Evolutionary conservation across 2,888 invertebrate species (phyloP).

Genomic region (Drosophila diplacantha): DNA sequence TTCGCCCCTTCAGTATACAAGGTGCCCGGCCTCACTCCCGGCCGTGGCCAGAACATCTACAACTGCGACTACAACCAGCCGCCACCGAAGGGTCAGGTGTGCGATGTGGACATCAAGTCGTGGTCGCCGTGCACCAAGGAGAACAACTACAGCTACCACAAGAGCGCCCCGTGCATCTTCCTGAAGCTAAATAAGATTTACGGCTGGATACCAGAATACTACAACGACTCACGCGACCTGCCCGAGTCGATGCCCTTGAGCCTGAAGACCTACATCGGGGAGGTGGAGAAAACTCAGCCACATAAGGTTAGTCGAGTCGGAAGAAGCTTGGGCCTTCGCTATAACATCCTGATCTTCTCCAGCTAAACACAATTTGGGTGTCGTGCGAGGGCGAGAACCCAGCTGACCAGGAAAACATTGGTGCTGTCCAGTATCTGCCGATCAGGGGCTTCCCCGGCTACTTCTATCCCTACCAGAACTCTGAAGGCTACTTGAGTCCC

Average conservation of each 20-base stretch:
- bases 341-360: slow-evolving; percentile 41
- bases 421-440: slow-evolving; percentile 88
- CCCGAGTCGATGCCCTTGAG: slow-evolving; percentile 86
- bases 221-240: slow-evolving; percentile 83
- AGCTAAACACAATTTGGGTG: slow-evolving; percentile 92
- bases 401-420: slow-evolving; percentile 93
- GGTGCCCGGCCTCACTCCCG: slow-evolving; percentile 84
- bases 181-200: slow-evolving; percentile 97
- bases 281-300: slow-evolving; percentile 77
- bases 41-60: slow-evolving; percentile 86
- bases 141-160: slow-evolving; percentile 92
- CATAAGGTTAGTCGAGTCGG: slow-evolving; percentile 67
- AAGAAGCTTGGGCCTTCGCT: not conserved
- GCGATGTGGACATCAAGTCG: slow-evolving; percentile 89
- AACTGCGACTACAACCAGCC: slow-evolving; percentile 86
- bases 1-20: slow-evolving; percentile 81
- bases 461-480: slow-evolving; percentile 92
- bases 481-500: slow-evolving; percentile 92
- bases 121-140: slow-evolving; percentile 90
- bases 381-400: slow-evolving; percentile 96
- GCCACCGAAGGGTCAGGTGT: slow-evolving; percentile 87
- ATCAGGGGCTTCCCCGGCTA: slow-evolving; percentile 91
- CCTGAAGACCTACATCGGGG: slow-evolving; percentile 84
- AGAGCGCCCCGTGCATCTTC: slow-evolving; percentile 95
- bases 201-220: slow-evolving; percentile 91